Evolutionary conservation across 2,888 invertebrate genomes (phyloP).

Genomic region (Tipula helvola): DNA sequence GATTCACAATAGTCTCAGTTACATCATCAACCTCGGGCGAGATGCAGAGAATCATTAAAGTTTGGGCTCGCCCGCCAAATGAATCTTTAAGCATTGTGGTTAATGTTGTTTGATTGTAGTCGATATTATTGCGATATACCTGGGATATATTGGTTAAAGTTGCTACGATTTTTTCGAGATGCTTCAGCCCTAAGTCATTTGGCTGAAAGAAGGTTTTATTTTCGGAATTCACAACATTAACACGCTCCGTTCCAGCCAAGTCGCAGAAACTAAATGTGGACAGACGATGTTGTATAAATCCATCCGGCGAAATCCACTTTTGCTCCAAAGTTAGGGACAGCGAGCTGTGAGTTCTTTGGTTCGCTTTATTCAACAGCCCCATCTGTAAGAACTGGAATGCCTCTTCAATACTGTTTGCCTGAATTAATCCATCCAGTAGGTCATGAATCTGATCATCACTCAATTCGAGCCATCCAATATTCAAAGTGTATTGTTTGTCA

Average conservation of each 20-base stretch:
- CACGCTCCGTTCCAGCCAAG: conserved; percentile 44
- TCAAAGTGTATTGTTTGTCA: conserved; percentile 51
- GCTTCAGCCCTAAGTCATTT: conserved; percentile 49
- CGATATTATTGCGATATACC: conserved; percentile 27
- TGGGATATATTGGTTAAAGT: conserved; percentile 38
- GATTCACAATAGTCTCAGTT: conserved; percentile 53
- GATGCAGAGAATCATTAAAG: conserved; percentile 58
- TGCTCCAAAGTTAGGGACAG: conserved; percentile 64
- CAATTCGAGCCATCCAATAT: conserved; percentile 62
- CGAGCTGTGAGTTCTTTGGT: conserved; percentile 49
- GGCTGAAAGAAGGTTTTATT: conserved; percentile 25
- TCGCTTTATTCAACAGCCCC: conserved; percentile 46
- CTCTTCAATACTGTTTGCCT: conserved; percentile 49
- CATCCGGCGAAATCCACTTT: conserved; percentile 55
- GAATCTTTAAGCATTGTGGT: conserved; percentile 60
- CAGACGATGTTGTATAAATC: conserved; percentile 53
- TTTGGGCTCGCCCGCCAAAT: conserved; percentile 63
- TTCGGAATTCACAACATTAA: conserved; percentile 31
- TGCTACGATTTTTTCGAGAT: conserved; percentile 52
- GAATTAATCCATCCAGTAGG: conserved; percentile 42
- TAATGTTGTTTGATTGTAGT: conserved; percentile 49
- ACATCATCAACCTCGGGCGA: conserved; percentile 55
- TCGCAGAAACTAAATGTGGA: conserved; percentile 66
- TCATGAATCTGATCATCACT: conserved; percentile 51
- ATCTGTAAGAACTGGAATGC: conserved; percentile 57